phyloP scores from a whole-genome alignment of 2,113 vertebrate genomes.

The Piaya cayana region DNA sequence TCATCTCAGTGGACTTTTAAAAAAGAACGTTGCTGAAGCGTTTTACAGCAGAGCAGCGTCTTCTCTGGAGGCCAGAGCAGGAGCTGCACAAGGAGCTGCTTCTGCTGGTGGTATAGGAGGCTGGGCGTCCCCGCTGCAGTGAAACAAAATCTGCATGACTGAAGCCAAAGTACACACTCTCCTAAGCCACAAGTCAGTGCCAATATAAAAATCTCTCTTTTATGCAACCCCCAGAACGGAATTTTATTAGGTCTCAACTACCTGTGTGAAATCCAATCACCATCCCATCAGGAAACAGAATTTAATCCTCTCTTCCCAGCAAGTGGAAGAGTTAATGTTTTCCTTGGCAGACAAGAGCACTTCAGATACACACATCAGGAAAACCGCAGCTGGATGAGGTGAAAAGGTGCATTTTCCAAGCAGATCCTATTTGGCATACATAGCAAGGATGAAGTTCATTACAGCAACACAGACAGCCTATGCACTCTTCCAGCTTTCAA shows the following conservation, averaged over 20 bases:
- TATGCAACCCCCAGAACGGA: neutral
- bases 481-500: neutral
- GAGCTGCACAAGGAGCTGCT: neutral
- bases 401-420: constrained; percentile 15
- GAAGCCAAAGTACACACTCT: neutral
- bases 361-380: constrained; percentile 39
- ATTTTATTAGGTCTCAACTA: constrained; percentile 31
- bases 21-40: neutral
- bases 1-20: neutral
- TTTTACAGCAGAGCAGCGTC: neutral
- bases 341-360: constrained; percentile 9
- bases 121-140: neutral
- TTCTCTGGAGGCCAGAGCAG: neutral
- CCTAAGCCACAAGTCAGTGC: neutral
- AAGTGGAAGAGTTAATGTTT: constrained; percentile 19
- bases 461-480: neutral
- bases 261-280: constrained; percentile 16
- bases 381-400: constrained; percentile 17
- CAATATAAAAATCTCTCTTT: neutral
- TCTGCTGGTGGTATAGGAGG: neutral
- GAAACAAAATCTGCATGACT: neutral
- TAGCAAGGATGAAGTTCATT: neutral
- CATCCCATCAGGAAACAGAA: constrained; percentile 9
- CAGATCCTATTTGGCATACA: neutral
- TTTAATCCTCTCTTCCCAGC: constrained; percentile 43